These are phyloP conservation scores for Heliconius hermathena DNA, from an alignment of 1,140 invertebrate genomes.

Conservation along the genomic window DNA sequence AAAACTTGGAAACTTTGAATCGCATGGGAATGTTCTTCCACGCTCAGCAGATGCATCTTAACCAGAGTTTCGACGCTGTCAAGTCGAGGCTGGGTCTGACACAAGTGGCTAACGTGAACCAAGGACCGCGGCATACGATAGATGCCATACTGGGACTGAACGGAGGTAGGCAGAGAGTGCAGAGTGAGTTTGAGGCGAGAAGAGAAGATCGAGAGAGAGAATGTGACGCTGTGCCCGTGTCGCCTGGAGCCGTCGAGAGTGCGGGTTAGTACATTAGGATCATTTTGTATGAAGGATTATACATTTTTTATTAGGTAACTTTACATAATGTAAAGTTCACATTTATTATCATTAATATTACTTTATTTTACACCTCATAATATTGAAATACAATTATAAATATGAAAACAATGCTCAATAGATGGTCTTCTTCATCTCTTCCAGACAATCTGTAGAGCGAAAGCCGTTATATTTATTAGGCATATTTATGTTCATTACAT, in stretches of 20 bases:
- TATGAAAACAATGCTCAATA: no score
- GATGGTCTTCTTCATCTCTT: no score
- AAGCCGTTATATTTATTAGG: no score
- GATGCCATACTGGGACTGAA: constrained; percentile 76
- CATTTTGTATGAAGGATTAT: not conserved
- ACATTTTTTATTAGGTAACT: no score
- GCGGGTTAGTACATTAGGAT: constrained; percentile 62
- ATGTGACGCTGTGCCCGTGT: constrained; percentile 69
- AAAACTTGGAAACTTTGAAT: constrained; percentile 72
- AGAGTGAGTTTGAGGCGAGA: constrained; percentile 65
- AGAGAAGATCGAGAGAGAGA: constrained; percentile 60
- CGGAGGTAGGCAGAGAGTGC: constrained; percentile 59
- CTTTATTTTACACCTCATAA: no score
- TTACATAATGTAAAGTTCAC: no score
- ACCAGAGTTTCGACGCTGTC: constrained; percentile 71
- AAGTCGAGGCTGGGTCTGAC: constrained; percentile 68
- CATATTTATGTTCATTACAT: no score
- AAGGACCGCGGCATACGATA: constrained; percentile 73
- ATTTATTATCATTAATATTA: no score
- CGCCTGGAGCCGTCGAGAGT: constrained; percentile 71
- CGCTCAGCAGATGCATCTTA: constrained; percentile 73
- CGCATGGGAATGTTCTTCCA: constrained; percentile 78
- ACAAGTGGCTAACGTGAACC: constrained; percentile 65
- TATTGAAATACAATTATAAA: no score
- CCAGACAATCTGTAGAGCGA: no score